Base-by-base conservation (phyloP, 1,140 invertebrate genomes). In the Himalopsyche phryganea region DNA sequence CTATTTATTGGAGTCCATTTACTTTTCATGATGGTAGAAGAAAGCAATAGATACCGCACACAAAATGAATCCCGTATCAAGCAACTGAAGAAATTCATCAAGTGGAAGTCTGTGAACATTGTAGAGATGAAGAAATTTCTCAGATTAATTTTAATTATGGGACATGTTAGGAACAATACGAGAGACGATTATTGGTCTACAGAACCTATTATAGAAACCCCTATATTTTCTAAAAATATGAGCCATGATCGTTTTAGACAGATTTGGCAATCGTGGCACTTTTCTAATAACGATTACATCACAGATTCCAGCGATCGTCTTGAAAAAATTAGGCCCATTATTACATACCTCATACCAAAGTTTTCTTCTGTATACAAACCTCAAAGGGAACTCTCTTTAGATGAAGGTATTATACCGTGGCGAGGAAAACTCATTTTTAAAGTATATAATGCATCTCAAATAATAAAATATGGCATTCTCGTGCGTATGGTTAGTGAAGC, bases 161-260 rank as follows among this genome's bases (percentile, higher is more conserved):
- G 47, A 14, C 32, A 36, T 6, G 23, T 49, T 32, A 2, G 15
- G 17, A 49, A 33, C 33, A 19, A 28, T 23, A 47, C 45, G n/a
- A n/a, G 17, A 23, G 20, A 52, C 58, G 20, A 58, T 28, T 65
- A 66, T 33, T 66, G 64, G n/a, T n/a, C n/a, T n/a, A n/a, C n/a
- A n/a, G n/a, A n/a, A n/a, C n/a, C n/a, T n/a, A n/a, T n/a, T n/a
- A 49, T 60, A 44, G 56, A 65, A 72, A 40, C 51, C n/a, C n/a
- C n/a, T n/a, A n/a, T n/a, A 66, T 56, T 72, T 70, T 61, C 32
- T 65, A 47, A 32, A 66, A 51, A 35, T 70, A 45, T 58, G 18
- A n/a, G 44, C n/a, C n/a, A n/a, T n/a, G n/a, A n/a, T n/a, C n/a
- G n/a, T n/a, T n/a, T n/a, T n/a, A n/a, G n/a, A n/a, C n/a, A n/a